Evolutionary conservation across 2,797 vertebrate species (phyloP), one percentile per base, ranked within the genome.

Genomic region (Sebastes nivosus): DNA sequence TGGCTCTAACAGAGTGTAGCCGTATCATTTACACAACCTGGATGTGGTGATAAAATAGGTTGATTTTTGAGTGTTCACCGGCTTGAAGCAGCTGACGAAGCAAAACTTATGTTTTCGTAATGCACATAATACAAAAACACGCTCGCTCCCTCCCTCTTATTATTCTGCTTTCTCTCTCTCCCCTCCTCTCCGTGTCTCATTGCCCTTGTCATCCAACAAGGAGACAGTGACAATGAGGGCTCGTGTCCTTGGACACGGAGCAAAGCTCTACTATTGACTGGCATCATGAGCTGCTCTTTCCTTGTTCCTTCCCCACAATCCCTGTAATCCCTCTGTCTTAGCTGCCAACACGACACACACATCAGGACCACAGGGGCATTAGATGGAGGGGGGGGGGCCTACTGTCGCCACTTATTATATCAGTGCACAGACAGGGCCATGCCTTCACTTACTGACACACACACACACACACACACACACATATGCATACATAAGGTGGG

Each of bases 341-440:
- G 85, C 88, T 82, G 89, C 89, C 88, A 92, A 92, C 93, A 94
- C 83, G 83, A 84, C 85, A 89, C 90, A 92, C 80, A 89, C 90
- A 82, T 85, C 87, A 90, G 75, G 85, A 88, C 89, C 87, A 86
- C 82, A 61, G 91, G 87, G 94, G 89, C 89, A 88, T 88, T 81
- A 59, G 72, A 89, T 72, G 34, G 11, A 36, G 24, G 22, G 61
- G 66, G 72, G 79, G 85, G 82, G 82, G 85, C 60, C 32, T 81
- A 80, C 91, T 95, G 93, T 94, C 92, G 67, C 78, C 89, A 88
- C 86, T 91, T 93, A 91, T 95, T 94, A 94, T 84, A 89, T 93
- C 88, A 86, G 83, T 59, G 75, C 79, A 84, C 69, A 79, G 89
- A 84, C 69, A 72, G 85, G 77, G 83, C 77, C 67, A 61, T 84